Base-by-base conservation (phyloP, 1,140 invertebrate genomes). In the Ridgeia piscesae region DNA sequence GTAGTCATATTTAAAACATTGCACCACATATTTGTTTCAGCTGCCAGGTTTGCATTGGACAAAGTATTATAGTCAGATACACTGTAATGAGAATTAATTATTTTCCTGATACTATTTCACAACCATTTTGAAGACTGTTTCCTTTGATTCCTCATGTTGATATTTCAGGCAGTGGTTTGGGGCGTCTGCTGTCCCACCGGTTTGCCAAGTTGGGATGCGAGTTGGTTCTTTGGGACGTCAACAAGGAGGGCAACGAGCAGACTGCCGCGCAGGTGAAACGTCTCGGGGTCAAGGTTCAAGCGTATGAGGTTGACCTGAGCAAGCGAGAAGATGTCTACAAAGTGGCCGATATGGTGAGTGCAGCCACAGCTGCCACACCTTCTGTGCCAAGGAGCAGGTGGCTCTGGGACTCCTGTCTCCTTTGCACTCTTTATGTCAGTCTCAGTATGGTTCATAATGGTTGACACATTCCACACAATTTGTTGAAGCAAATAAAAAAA, bases 211-310 rank as follows among this genome's bases (percentile, higher is more conserved):
- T 98, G 27, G 98, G 98, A 92, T 98, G 98, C 89, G 97, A 97
- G 92, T 97, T 99, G 31, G 97, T 99, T 21, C 96, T 99, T 58
- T 99, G 98, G 98, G 99, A 99, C 96, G 97, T 99, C 90, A 99
- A 98, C 95, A 97, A 97, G 95, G 96, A 97, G 96, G 97, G 97
- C 90, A 97, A 98, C 94, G 97, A 97, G 93, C 97, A 98, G 94
- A 98, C 98, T 0, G 97, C 97, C 17, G 96, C 97, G 92, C 95
- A 97, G 89, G 96, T 98, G 8, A 96, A 96, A 92, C 95, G 97
- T 1, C 96, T 97, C 91, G 98, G 98, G 50, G 97, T 97, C 92
- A 96, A 97, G 58, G 96, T 95, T 8, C 92, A 94, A 34, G 94
- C 96, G 0, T 97, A 96, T 92, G 95, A 93, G 1, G 95, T 98